A percentile compares a stretch with the other conserved stretches of the same genome.
phyloP scores from a whole-genome alignment of 2,888 invertebrate genomes.

The Tethea ocularis region DNA sequence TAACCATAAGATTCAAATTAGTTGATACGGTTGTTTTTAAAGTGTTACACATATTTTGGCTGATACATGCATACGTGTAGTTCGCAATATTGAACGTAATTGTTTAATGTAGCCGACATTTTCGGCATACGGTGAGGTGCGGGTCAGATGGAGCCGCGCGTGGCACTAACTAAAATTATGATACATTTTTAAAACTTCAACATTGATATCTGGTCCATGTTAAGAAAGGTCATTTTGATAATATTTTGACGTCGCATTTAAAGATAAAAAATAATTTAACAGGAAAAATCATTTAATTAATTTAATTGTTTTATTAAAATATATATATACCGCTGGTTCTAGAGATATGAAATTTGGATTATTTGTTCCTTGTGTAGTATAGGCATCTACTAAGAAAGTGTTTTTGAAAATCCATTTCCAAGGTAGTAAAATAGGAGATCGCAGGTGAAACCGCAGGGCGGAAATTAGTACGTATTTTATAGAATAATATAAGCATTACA shows the following conservation, averaged over 20 bases:
- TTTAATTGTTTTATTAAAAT: no score
- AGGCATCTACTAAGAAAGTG: no score
- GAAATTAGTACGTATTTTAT: no score
- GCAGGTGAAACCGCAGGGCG: no score
- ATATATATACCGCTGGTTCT: no score
- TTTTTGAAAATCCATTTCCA: no score
- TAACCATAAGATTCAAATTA: constrained; percentile 24
- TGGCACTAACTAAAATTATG: constrained; percentile 9
- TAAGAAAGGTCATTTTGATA: constrained; percentile 1
- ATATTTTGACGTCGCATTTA: not conserved
- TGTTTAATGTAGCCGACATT: constrained; percentile 55
- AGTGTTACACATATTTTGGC: constrained; percentile 18
- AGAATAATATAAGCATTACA: no score
- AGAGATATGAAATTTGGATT: no score
- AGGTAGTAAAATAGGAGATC: no score
- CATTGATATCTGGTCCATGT: constrained; percentile 11
- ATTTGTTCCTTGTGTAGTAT: no score
- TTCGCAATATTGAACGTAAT: constrained; percentile 70
- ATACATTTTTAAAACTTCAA: constrained; percentile 11
- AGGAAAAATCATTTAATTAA: not conserved
- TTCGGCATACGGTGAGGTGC: not conserved
- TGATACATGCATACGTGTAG: constrained; percentile 40
- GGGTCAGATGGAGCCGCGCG: constrained; percentile 9
- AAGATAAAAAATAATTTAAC: not conserved
- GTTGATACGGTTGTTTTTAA: constrained; percentile 2